phyloP scores from a whole-genome alignment of 2,888 invertebrate species.

The Spilosoma lubricipeda region DNA sequence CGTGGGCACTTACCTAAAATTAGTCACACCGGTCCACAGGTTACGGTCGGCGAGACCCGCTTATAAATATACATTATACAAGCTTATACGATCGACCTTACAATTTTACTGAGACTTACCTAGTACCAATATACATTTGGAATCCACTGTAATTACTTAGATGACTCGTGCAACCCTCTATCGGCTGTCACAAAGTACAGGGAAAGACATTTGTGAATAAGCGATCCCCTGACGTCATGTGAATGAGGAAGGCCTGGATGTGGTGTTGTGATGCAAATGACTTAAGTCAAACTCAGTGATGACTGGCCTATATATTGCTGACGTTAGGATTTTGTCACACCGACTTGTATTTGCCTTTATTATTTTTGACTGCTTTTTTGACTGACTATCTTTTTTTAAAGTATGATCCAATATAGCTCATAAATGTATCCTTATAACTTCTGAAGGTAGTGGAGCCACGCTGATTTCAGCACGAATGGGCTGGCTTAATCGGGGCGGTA shows the following conservation, averaged over 20 bases:
- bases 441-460: no score
- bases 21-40: slow-evolving; percentile 61
- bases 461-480: no score
- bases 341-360: slow-evolving; percentile 15
- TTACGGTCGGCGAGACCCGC: slow-evolving; percentile 49
- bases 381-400: no score
- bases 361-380: not conserved
- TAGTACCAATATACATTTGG: slow-evolving; percentile 25
- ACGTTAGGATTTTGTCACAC: slow-evolving; percentile 50
- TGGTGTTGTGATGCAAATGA: slow-evolving; percentile 71
- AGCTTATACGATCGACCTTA: slow-evolving; percentile 43
- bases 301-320: slow-evolving; percentile 62
- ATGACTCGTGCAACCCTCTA: not conserved
- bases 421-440: no score
- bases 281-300: slow-evolving; percentile 64
- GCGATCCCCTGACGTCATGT: slow-evolving; percentile 47
- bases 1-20: slow-evolving; percentile 70
- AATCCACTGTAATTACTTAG: slow-evolving; percentile 13
- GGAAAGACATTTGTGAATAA: slow-evolving; percentile 29
- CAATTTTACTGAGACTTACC: slow-evolving; percentile 41
- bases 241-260: slow-evolving; percentile 66
- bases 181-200: slow-evolving; percentile 14
- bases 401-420: no score
- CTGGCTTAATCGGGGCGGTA: no score
- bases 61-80: slow-evolving; percentile 57